These are phyloP conservation scores for Trissolcus basalis DNA, from an alignment of 1,140 invertebrate species.

Conservation along the genomic window DNA sequence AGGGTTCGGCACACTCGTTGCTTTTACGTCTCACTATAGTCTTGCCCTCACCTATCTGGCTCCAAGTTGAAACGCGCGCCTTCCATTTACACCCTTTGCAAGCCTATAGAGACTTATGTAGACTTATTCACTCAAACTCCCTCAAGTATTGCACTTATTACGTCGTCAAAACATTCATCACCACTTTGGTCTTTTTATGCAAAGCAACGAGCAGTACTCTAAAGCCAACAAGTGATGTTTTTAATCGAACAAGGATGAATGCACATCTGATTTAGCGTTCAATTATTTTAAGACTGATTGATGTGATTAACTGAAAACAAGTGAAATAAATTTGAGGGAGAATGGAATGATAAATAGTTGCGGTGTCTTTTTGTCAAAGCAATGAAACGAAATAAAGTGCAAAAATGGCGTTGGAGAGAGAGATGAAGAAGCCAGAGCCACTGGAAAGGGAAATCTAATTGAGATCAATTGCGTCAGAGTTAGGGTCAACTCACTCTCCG, in stretches of 20 bases:
- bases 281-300: constrained; percentile 11
- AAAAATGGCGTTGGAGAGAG: constrained; percentile 33
- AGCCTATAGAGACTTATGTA: constrained; percentile 45
- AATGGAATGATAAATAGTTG: constrained; percentile 49
- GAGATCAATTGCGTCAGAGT: constrained; percentile 62
- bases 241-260: neutral
- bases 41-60: constrained; percentile 48
- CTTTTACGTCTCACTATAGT: constrained; percentile 47
- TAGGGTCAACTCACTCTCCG: constrained; percentile 60
- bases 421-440: constrained; percentile 22
- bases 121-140: constrained; percentile 38
- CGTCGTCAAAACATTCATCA: constrained; percentile 35
- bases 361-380: constrained; percentile 44
- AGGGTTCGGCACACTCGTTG: constrained; percentile 42
- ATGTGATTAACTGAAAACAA: constrained; percentile 38
- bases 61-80: constrained; percentile 24
- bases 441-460: constrained; percentile 61
- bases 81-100: constrained; percentile 54
- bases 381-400: constrained; percentile 41
- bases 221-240: neutral
- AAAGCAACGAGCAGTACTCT: neutral
- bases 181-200: neutral
- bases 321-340: constrained; percentile 40
- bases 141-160: constrained; percentile 46
- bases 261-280: neutral